Percentiles rank a stretch among this genome's conserved stretches.
Evolutionary conservation across 1,140 invertebrate genomes (phyloP).

Genomic region (Venturia canescens): DNA sequence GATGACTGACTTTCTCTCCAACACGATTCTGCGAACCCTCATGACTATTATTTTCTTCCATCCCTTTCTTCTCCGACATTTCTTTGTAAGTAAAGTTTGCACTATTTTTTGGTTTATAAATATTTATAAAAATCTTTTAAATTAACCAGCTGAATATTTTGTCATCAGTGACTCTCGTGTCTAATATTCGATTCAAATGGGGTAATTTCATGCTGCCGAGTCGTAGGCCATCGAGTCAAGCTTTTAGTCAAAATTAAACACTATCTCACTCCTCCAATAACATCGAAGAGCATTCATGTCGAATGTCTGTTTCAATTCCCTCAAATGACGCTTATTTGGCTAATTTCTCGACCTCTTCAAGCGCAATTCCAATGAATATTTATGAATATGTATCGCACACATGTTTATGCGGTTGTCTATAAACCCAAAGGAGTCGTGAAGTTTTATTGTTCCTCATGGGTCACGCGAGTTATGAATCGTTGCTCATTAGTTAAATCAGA

Average conservation of each 20-base stretch:
- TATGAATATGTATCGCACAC: background rate
- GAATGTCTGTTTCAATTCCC: slow-evolving; percentile 3
- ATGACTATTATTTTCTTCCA: background rate
- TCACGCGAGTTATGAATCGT: background rate
- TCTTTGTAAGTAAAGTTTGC: background rate
- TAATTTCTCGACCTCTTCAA: background rate
- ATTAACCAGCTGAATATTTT: too few species aligned
- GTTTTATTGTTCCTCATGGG: background rate
- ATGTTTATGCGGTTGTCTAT: too few species aligned
- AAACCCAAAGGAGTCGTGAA: background rate
- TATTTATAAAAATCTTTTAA: too few species aligned
- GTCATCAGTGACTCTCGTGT: background rate
- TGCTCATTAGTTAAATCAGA: background rate
- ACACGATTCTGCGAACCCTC: background rate
- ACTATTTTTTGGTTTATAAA: background rate
- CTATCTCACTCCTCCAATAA: background rate
- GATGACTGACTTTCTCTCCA: slow-evolving; percentile 32
- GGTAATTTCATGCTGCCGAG: background rate
- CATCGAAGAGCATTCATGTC: slow-evolving; percentile 5
- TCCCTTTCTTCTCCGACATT: background rate
- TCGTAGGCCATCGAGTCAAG: background rate
- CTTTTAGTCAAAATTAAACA: slow-evolving; percentile 9
- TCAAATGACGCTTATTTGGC: background rate
- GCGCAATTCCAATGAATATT: background rate
- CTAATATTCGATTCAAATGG: background rate